A percentile compares a stretch with the other conserved stretches of the same genome.
Conservation (phyloP, 2,888 invertebrate species). For the Brachyptera putata region DNA sequence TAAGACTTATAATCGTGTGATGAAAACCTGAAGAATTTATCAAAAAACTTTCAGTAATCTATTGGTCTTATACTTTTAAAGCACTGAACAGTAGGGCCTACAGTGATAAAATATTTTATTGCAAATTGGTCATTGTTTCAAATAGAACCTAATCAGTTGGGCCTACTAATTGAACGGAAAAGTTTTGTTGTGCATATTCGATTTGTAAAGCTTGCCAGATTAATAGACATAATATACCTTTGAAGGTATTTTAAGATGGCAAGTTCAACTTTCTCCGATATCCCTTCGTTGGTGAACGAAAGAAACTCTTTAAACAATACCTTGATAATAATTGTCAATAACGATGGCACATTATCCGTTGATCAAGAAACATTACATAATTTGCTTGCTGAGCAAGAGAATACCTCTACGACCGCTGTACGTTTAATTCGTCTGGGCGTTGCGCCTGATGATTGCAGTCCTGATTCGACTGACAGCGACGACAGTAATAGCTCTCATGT, state of each 20-base stretch:
- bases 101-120: no score
- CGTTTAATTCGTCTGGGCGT: not conserved
- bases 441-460: conserved; percentile 46
- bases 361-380: conserved; percentile 76
- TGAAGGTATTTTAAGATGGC: not conserved
- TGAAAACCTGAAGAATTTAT: no score
- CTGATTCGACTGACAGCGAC: conserved; percentile 45
- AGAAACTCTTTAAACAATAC: conserved; percentile 52
- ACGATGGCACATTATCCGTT: conserved; percentile 78
- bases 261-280: conserved; percentile 1
- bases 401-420: not conserved
- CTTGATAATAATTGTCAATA: conserved; percentile 78
- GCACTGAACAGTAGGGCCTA: no score
- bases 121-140: no score
- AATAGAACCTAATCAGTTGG: no score
- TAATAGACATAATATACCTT: no score
- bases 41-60: no score
- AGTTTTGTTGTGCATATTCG: no score
- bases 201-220: no score
- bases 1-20: no score
- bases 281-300: not conserved
- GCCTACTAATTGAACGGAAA: no score
- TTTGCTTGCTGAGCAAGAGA: conserved; percentile 61
- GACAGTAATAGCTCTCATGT: conserved; percentile 55
- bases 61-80: no score